Evolutionary conservation across 2,113 vertebrate species (phyloP).

Genomic region (Percopsis transmontana): DNA sequence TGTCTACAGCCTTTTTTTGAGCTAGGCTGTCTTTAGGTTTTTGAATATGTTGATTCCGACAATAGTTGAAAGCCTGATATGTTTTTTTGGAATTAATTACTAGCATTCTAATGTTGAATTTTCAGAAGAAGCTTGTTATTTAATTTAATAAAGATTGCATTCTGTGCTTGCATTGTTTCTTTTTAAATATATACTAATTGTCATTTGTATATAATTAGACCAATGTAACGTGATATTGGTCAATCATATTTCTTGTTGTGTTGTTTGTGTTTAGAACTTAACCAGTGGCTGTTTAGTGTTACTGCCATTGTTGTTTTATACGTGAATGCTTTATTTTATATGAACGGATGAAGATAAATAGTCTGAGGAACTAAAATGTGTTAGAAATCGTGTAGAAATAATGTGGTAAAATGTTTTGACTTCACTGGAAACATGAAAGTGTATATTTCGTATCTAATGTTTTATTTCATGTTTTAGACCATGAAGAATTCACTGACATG

Average conservation of each 20-base stretch:
- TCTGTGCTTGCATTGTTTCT: conserved; percentile 48
- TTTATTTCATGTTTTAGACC: too few relatives aligned
- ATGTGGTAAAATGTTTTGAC: too few relatives aligned
- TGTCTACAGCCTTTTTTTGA: conserved; percentile 10
- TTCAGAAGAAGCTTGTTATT: conserved; percentile 35
- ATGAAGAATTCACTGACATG: too few relatives aligned
- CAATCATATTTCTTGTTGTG: too few relatives aligned
- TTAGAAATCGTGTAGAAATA: too few relatives aligned
- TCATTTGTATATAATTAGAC: too few relatives aligned
- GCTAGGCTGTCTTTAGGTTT: background rate
- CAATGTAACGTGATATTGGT: too few relatives aligned
- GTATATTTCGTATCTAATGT: too few relatives aligned
- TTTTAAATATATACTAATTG: background rate
- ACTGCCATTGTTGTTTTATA: conserved; percentile 17
- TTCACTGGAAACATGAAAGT: too few relatives aligned
- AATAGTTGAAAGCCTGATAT: conserved; percentile 4
- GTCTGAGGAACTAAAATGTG: too few relatives aligned
- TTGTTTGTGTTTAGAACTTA: conserved; percentile 19
- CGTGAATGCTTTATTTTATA: conserved; percentile 11
- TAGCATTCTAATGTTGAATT: conserved; percentile 23
- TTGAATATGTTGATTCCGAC: background rate
- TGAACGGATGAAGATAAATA: conserved; percentile 5
- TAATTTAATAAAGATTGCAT: conserved; percentile 64
- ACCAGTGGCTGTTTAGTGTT: too few relatives aligned
- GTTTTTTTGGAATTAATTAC: conserved; percentile 3